Evolutionary conservation across 2,888 invertebrate species (phyloP), one percentile per base, ranked within the genome.

Genomic region (Diachrysia chrysitis): DNA sequence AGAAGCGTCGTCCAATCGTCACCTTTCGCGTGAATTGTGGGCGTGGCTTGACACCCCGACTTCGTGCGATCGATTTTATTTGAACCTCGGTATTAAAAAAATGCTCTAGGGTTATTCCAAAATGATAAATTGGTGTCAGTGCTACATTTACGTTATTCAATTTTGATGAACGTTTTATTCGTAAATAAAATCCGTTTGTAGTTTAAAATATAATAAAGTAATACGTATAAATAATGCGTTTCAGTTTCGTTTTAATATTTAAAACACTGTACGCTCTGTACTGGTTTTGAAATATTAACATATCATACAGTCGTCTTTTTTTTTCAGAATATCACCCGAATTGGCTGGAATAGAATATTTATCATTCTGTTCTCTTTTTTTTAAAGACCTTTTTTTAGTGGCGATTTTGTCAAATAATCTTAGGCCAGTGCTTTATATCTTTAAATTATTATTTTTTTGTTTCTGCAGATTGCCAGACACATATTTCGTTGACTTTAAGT

Each of bases 1-100:
- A 58, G 58, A 70, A 81, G 79, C 82, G 82, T 83, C 88, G 90
- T 89, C 95, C 95, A 95, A 95, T 95, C 94, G 90, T 92, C 94
- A 95, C 95, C 92, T 92, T 73, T 87, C 90, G 95, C 89, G 95
- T 93, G 92, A 95, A 94, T 90, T 84, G 93, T 90, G 84, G 95
- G 95, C 92, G 94, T 84, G 83, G 94, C 89, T 85, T 89, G 81
- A 92, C 94, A 92, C 93, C 88, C 85, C 76, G 73, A 79, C 83
- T 80, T 85, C 82, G 84, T 69, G 78, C 85, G 81, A 92, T 91
- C 90, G 91, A 91, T 91, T 73, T 76, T 76, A 71, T 83, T 83
- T 79, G 83, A 84, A 83, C 81, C 82, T 58, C 56, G 51, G 46
- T 64, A 59, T 66, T 37, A 63, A 74, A 76, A 74, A 73, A 67